phyloP scores from a whole-genome alignment of 1,140 invertebrate genomes.

The Copidosoma floridanum region DNA sequence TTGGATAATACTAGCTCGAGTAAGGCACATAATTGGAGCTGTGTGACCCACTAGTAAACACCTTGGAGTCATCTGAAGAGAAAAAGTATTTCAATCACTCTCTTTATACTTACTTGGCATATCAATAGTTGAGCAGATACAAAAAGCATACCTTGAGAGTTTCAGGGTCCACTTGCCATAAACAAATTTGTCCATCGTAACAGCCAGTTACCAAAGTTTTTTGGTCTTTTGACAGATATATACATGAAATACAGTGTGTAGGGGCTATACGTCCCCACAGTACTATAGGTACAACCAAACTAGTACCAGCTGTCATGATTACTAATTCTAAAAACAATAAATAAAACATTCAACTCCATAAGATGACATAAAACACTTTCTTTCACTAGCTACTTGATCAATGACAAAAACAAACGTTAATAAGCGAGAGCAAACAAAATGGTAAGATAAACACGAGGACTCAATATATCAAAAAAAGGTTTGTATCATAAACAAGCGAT shows the following conservation, averaged over 20 bases:
- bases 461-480: too few species aligned
- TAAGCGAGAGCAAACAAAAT: too few species aligned
- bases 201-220: constrained; percentile 93
- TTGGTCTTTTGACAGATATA: constrained; percentile 89
- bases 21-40: constrained; percentile 87
- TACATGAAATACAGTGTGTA: constrained; percentile 93
- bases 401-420: too few species aligned
- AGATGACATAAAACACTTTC: too few species aligned
- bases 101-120: too few species aligned
- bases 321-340: constrained; percentile 30
- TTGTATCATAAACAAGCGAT: too few species aligned
- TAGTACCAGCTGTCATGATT: constrained; percentile 76
- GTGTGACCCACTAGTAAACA: constrained; percentile 95
- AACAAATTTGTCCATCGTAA: constrained; percentile 96
- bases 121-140: too few species aligned
- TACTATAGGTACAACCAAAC: constrained; percentile 94
- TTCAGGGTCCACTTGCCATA: constrained; percentile 90
- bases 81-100: too few species aligned
- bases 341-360: constrained; percentile 17
- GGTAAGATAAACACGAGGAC: too few species aligned
- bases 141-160: constrained; percentile 63
- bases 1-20: constrained; percentile 67
- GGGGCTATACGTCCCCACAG: constrained; percentile 95
- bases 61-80: constrained; percentile 82
- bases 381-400: too few species aligned